Percentiles rank a stretch among this genome's conserved stretches.
These are phyloP conservation scores for Platichthys stellatus DNA, from an alignment of 2,113 vertebrate genomes.

Conservation along the genomic window DNA sequence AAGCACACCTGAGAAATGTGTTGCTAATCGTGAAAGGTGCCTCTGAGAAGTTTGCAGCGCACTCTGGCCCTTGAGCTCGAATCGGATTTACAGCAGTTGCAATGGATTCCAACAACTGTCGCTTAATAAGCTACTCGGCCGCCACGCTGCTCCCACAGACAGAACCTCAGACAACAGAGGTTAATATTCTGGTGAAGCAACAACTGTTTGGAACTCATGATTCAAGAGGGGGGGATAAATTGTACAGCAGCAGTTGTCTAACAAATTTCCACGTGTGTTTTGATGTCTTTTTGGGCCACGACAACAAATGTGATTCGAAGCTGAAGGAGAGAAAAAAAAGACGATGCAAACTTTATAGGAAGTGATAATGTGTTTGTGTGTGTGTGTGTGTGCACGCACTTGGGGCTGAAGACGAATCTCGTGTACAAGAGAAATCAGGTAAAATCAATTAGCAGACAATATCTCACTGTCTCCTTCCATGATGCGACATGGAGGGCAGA, in stretches of 20 bases:
- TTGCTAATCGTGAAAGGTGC: not conserved
- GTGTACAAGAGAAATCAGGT: not conserved
- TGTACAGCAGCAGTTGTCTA: not conserved
- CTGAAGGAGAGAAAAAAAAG: not conserved
- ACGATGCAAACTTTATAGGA: too few species aligned
- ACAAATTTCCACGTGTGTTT: not conserved
- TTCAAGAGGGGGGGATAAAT: not conserved
- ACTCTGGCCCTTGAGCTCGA: too few species aligned
- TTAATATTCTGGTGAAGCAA: not conserved
- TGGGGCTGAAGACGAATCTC: slow-evolving; percentile 3
- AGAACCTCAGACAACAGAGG: not conserved
- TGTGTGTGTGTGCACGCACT: too few species aligned
- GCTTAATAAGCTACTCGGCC: not conserved
- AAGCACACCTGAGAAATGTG: not conserved
- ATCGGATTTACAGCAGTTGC: too few species aligned
- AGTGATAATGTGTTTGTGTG: too few species aligned
- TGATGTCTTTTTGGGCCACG: not conserved
- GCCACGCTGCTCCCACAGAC: too few species aligned
- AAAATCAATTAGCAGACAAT: too few species aligned
- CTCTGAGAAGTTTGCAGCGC: not conserved
- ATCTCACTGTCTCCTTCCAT: too few species aligned
- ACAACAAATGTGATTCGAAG: not conserved
- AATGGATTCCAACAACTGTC: not conserved
- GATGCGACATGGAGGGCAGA: too few species aligned
- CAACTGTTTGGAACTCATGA: not conserved